These are phyloP conservation scores for Cetonia aurata DNA, from an alignment of 2,888 invertebrate species.

Conservation along the genomic window DNA sequence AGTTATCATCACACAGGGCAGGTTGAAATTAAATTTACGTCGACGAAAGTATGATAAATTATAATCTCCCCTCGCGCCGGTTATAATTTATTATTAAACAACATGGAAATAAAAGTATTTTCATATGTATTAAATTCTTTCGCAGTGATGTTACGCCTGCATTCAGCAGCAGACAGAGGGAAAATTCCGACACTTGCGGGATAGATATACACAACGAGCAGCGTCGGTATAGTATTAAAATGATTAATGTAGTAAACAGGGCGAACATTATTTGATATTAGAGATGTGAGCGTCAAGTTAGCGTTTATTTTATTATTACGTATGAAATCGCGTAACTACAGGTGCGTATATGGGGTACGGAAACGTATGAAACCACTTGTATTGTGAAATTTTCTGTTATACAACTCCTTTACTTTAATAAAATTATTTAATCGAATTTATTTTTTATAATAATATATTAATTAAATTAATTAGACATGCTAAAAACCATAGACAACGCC, in stretches of 20 bases:
- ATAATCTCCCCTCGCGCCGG: slow-evolving; percentile 23
- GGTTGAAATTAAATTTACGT: slow-evolving; percentile 30
- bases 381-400: too few species aligned
- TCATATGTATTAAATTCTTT: slow-evolving; percentile 40
- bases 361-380: too few species aligned
- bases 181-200: background rate
- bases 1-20: slow-evolving; percentile 17
- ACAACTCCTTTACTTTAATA: too few species aligned
- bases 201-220: slow-evolving; percentile 1
- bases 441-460: too few species aligned
- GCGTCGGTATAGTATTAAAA: slow-evolving; percentile 29
- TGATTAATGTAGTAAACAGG: slow-evolving; percentile 43
- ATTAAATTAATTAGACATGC: too few species aligned
- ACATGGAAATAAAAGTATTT: slow-evolving; percentile 43
- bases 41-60: slow-evolving; percentile 36
- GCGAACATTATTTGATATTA: slow-evolving; percentile 41
- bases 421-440: too few species aligned
- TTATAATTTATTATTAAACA: slow-evolving; percentile 43
- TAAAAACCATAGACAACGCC: too few species aligned
- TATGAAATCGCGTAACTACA: too few species aligned
- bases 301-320: slow-evolving; percentile 3
- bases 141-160: background rate
- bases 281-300: slow-evolving; percentile 5
- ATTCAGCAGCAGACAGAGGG: slow-evolving; percentile 11
- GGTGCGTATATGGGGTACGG: too few species aligned